Evolutionary conservation across 2,797 vertebrate genomes (phyloP).

Genomic region (Urophycis tenuis): DNA sequence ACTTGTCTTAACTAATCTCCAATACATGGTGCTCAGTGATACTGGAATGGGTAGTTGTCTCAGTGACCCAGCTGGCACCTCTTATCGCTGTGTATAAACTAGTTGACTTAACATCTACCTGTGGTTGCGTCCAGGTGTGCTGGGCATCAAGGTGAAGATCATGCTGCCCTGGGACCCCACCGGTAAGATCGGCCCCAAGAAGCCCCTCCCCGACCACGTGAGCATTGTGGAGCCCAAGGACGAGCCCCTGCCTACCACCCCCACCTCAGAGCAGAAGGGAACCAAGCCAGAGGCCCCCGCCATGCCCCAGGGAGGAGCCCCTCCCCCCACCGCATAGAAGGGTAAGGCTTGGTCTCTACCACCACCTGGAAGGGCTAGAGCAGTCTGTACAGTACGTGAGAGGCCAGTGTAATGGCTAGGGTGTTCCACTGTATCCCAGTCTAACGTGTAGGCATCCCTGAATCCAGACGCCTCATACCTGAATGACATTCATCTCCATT

Average conservation of each 20-base stretch:
- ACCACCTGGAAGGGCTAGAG: too few relatives aligned
- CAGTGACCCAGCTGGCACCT: neutral
- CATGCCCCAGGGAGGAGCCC: constrained; percentile 82
- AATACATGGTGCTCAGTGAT: neutral
- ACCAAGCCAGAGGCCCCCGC: constrained; percentile 89
- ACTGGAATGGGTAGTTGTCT: neutral
- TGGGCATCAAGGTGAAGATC: constrained; percentile 99
- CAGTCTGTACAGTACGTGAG: too few relatives aligned
- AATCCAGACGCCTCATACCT: neutral
- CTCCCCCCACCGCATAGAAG: constrained; percentile 74
- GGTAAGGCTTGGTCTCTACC: constrained; percentile 33
- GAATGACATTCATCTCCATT: neutral
- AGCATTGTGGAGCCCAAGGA: constrained; percentile 99
- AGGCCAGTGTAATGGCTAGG: too few relatives aligned
- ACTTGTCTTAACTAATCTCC: neutral
- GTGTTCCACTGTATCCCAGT: too few relatives aligned
- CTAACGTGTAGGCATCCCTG: too few relatives aligned
- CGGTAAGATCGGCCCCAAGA: constrained; percentile 98
- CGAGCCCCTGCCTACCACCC: constrained; percentile 89
- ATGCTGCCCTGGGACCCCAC: constrained; percentile 98
- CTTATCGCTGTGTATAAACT: neutral
- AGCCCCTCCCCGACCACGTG: constrained; percentile 95
- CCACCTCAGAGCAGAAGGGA: constrained; percentile 96
- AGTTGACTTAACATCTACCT: neutral
- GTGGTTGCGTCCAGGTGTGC: constrained; percentile 71